phyloP scores from a whole-genome alignment of 2,888 invertebrate species.

The Lysandra coridon region DNA sequence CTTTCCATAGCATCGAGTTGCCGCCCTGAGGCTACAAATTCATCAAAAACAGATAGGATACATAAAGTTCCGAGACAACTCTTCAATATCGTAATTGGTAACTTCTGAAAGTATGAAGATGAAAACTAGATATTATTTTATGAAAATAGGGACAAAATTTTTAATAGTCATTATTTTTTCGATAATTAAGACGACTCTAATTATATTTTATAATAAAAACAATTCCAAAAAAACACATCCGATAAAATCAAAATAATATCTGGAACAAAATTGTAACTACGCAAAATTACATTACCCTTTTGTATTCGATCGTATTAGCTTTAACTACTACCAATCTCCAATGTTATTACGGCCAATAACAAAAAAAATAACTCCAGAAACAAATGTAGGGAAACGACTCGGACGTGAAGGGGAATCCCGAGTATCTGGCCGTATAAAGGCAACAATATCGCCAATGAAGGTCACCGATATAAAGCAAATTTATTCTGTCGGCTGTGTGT shows the following conservation, averaged over 20 bases:
- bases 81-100: conserved; percentile 3
- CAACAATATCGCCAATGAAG: conserved; percentile 77
- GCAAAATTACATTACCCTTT: conserved; percentile 40
- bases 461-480: conserved; percentile 77
- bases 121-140: background rate
- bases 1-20: background rate
- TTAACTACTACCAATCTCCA: conserved; percentile 56
- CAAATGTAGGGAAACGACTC: conserved; percentile 49
- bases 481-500: conserved; percentile 76
- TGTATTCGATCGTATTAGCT: conserved; percentile 46
- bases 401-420: conserved; percentile 57
- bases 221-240: background rate
- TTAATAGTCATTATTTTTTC: too few species aligned
- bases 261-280: conserved; percentile 34
- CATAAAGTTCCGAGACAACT: conserved; percentile 3
- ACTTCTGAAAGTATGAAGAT: background rate
- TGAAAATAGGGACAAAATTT: background rate
- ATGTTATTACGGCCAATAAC: conserved; percentile 53
- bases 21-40: conserved; percentile 19
- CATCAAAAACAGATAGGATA: conserved; percentile 5
- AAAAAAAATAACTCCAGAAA: conserved; percentile 58
- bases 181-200: background rate
- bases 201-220: background rate
- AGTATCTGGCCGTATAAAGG: conserved; percentile 67
- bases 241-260: background rate